Evolutionary conservation across 2,113 vertebrate species (phyloP).

Genomic region (Cisticola juncidis): DNA sequence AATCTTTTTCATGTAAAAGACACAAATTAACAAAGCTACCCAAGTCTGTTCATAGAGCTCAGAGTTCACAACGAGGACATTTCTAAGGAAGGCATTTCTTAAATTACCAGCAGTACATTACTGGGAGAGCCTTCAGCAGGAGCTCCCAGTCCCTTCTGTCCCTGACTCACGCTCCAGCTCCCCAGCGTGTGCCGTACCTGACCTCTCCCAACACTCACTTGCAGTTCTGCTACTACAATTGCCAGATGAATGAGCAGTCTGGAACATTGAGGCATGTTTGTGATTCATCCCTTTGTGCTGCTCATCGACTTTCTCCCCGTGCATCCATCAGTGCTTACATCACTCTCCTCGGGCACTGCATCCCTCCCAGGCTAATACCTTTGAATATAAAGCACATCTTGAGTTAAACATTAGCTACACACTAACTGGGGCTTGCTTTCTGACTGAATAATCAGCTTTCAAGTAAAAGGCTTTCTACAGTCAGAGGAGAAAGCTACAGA

Average conservation of each 20-base stretch:
- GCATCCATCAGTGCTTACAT: constrained; percentile 25
- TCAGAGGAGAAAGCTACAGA: neutral
- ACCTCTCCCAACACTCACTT: neutral
- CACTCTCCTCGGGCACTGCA: neutral
- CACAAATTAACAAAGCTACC: neutral
- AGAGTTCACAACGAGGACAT: neutral
- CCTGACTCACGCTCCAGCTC: neutral
- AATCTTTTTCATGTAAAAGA: neutral
- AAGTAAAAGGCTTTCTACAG: constrained; percentile 1
- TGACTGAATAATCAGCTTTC: constrained; percentile 3
- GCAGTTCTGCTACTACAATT: neutral
- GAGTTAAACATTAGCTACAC: neutral
- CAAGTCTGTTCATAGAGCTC: neutral
- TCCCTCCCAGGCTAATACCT: constrained; percentile 1
- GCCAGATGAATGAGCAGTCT: neutral
- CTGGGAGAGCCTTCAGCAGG: neutral
- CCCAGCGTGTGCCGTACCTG: neutral
- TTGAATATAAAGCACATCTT: constrained; percentile 24
- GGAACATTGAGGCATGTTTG: neutral
- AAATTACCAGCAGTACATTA: neutral
- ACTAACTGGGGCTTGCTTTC: neutral
- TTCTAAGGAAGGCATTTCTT: neutral
- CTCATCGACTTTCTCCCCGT: neutral
- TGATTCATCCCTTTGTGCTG: constrained; percentile 22
- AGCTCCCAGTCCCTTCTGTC: neutral